phyloP scores from a whole-genome alignment of 1,140 invertebrate genomes.

The Oryctes rhinoceros region DNA sequence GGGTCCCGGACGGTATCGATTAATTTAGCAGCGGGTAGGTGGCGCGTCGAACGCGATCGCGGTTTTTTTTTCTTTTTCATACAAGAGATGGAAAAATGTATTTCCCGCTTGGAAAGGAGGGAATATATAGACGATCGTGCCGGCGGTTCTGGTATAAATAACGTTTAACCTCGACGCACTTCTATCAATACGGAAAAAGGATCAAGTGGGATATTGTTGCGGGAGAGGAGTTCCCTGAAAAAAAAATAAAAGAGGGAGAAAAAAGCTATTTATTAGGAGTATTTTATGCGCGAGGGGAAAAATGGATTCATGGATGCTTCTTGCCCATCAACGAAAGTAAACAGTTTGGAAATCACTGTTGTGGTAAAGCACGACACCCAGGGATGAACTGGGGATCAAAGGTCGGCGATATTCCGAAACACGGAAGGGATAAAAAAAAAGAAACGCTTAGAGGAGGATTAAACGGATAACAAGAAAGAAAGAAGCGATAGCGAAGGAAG shows the following conservation, averaged over 20 bases:
- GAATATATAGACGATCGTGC: background rate
- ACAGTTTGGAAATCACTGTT: background rate
- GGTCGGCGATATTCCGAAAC: too few species aligned
- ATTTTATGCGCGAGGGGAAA: background rate
- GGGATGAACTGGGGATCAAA: too few species aligned
- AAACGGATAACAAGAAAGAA: too few species aligned
- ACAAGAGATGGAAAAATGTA: background rate
- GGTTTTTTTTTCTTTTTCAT: background rate
- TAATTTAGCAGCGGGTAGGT: background rate
- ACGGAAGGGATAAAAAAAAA: too few species aligned
- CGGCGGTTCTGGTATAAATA: background rate
- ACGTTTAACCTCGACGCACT: background rate
- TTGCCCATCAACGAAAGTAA: background rate
- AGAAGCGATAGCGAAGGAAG: too few species aligned
- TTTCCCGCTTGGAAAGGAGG: background rate
- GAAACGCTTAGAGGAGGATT: too few species aligned
- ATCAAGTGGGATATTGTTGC: background rate
- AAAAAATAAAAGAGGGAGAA: background rate
- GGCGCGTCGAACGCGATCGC: background rate
- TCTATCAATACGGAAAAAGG: background rate
- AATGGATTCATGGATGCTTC: background rate
- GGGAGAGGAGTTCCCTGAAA: background rate
- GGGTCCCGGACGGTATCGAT: conserved; percentile 1
- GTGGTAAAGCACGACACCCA: too few species aligned
- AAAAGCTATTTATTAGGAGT: background rate